Conservation (phyloP, 2,797 vertebrate genomes). For the Gallinago nigripennis region DNA sequence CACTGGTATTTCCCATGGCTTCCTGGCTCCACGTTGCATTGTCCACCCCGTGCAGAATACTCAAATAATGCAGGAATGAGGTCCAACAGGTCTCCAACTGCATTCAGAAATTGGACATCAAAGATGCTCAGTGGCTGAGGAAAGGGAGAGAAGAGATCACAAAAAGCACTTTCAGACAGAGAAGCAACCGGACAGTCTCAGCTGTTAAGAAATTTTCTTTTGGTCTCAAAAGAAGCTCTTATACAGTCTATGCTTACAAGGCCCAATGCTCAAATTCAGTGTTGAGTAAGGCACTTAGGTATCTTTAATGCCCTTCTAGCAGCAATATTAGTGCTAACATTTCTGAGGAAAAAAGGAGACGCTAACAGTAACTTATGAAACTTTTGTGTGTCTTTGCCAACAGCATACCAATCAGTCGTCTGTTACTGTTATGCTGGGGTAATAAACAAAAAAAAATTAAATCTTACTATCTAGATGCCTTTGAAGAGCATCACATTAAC, state of each 20-base stretch:
- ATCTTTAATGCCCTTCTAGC: not conserved
- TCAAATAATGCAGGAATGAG: slow-evolving; percentile 85
- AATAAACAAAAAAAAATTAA: not conserved
- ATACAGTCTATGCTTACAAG: not conserved
- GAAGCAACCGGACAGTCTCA: not conserved
- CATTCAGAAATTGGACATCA: slow-evolving; percentile 86
- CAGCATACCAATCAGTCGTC: not conserved
- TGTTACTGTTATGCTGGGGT: not conserved
- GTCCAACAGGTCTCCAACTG: slow-evolving; percentile 89
- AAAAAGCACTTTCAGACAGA: not conserved
- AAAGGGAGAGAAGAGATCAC: not conserved
- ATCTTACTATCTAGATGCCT: not conserved
- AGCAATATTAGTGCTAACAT: not conserved
- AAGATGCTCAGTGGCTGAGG: slow-evolving; percentile 84
- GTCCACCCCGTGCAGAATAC: not conserved
- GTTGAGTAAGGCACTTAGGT: not conserved
- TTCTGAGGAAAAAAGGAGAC: not conserved
- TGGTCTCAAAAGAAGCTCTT: not conserved
- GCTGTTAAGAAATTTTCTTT: not conserved
- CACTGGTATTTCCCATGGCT: slow-evolving; percentile 74
- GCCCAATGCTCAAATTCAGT: not conserved
- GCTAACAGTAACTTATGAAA: not conserved
- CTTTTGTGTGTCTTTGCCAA: not conserved
- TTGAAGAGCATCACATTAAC: not conserved
- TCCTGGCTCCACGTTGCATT: not conserved